These are phyloP conservation scores for Euura lappo DNA, from an alignment of 1,140 invertebrate genomes.

Conservation along the genomic window DNA sequence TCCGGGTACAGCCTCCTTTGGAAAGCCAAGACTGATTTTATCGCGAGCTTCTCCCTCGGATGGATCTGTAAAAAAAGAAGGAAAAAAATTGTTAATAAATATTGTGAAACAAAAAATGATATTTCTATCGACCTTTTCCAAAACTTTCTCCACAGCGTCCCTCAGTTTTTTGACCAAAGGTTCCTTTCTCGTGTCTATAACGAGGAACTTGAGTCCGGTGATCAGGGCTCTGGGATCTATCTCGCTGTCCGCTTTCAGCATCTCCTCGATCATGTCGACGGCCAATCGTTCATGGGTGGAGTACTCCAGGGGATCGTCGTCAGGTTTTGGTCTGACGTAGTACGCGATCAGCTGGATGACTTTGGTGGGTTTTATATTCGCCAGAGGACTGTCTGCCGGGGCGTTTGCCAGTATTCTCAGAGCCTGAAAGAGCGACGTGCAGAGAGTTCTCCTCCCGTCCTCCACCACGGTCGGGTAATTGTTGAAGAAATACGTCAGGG, in stretches of 20 bases:
- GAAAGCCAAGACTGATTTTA: no score
- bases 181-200: no score
- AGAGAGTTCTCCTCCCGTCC: slow-evolving; percentile 64
- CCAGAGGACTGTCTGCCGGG: slow-evolving; percentile 71
- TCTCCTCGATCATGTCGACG: slow-evolving; percentile 46
- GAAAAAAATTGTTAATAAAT: no score
- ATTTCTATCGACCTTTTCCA: no score
- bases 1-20: no score
- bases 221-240: slow-evolving; percentile 25
- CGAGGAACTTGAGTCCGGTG: no score
- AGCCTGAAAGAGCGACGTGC: slow-evolving; percentile 73
- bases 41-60: no score
- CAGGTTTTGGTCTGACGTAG: slow-evolving; percentile 36
- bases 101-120: no score
- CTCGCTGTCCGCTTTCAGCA: slow-evolving; percentile 36
- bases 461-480: slow-evolving; percentile 59
- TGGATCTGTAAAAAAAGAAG: no score
- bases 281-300: slow-evolving; percentile 49
- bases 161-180: no score
- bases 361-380: slow-evolving; percentile 68
- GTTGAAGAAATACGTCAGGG: slow-evolving; percentile 66
- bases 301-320: slow-evolving; percentile 27
- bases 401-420: slow-evolving; percentile 72
- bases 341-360: slow-evolving; percentile 54
- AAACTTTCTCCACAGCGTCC: no score